Evolutionary conservation across 2,113 vertebrate species (phyloP).

Genomic region (Gymnorhina tibicen): DNA sequence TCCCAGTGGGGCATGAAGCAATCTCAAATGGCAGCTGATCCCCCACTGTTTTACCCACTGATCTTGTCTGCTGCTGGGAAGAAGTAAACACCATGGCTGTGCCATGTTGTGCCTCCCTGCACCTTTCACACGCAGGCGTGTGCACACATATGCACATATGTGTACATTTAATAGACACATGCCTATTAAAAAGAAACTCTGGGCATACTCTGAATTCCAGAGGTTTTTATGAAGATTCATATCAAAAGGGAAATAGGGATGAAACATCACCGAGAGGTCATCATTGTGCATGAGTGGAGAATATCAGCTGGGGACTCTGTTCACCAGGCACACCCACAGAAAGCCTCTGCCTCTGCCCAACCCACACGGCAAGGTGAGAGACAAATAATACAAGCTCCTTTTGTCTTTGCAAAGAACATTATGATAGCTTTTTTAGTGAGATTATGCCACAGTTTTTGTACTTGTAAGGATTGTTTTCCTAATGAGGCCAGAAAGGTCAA

Average conservation of each 20-base stretch:
- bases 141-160: neutral
- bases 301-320: neutral
- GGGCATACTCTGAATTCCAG: neutral
- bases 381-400: neutral
- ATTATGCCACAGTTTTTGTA: conserved; percentile 41
- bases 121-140: rapidly evolving
- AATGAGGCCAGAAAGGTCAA: neutral
- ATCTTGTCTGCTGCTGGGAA: neutral
- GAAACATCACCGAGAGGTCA: neutral
- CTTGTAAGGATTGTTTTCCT: neutral
- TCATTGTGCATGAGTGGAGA: neutral
- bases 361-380: neutral
- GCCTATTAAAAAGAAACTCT: neutral
- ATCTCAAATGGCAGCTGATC: neutral
- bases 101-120: neutral
- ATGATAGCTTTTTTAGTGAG: neutral
- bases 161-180: neutral
- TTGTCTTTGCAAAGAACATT: conserved; percentile 4
- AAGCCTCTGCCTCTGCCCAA: neutral
- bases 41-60: neutral
- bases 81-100: neutral
- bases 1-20: neutral
- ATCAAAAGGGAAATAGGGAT: neutral
- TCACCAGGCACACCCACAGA: neutral
- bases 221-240: neutral